phyloP scores from a whole-genome alignment of 2,797 vertebrate species.

The Danio choprae region DNA sequence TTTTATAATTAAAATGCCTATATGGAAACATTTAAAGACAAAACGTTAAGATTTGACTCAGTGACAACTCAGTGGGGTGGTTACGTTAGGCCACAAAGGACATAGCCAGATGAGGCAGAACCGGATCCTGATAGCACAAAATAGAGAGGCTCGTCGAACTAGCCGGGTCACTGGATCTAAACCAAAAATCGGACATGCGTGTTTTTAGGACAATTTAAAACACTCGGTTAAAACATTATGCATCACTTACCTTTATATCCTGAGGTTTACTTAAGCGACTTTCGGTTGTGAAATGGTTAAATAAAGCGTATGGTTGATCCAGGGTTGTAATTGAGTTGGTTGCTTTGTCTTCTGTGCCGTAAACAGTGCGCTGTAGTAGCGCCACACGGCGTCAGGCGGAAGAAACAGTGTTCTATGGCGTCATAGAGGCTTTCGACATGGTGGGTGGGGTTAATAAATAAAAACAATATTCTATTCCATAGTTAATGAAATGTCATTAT shows the following conservation, averaged over 20 bases:
- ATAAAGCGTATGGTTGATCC: constrained; percentile 81
- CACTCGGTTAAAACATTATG: neutral
- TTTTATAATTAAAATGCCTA: neutral
- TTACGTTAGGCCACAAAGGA: constrained; percentile 68
- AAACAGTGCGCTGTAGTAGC: constrained; percentile 77
- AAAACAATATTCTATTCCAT: constrained; percentile 26
- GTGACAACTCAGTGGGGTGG: constrained; percentile 30
- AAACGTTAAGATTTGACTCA: neutral
- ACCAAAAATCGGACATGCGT: constrained; percentile 56
- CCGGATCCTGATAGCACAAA: constrained; percentile 69
- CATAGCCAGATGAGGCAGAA: constrained; percentile 76
- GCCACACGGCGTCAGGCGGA: constrained; percentile 81
- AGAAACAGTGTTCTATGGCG: constrained; percentile 79
- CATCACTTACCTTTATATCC: constrained; percentile 70
- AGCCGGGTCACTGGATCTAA: constrained; percentile 76
- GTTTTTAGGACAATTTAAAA: constrained; percentile 5
- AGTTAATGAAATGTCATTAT: neutral
- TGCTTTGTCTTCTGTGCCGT: constrained; percentile 84
- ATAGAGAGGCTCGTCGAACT: constrained; percentile 73
- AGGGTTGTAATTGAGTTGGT: constrained; percentile 78
- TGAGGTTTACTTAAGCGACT: constrained; percentile 54
- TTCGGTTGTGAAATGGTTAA: constrained; percentile 78
- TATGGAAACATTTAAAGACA: constrained; percentile 7
- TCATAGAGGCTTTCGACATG: constrained; percentile 72
- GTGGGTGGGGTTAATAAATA: constrained; percentile 53